These are phyloP conservation scores for Alcis repandata DNA, from an alignment of 2,888 invertebrate genomes.

Conservation along the genomic window DNA sequence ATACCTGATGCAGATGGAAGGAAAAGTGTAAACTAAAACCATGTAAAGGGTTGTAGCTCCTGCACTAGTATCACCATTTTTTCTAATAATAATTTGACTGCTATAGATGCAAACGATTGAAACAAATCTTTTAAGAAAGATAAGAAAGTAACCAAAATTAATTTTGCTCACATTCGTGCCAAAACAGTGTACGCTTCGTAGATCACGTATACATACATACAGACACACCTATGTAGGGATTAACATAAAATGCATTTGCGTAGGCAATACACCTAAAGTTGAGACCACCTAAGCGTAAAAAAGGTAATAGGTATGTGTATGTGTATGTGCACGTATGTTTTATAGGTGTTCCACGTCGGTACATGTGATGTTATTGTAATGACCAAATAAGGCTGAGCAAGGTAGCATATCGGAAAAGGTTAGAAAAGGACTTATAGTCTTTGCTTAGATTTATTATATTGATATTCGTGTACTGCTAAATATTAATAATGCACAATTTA, in stretches of 20 bases:
- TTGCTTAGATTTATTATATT: too few relatives aligned
- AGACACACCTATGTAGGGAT: conserved; percentile 46
- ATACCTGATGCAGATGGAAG: neutral
- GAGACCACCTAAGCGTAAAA: neutral
- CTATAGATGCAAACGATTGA: neutral
- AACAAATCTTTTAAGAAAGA: neutral
- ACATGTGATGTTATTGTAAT: conserved; percentile 29
- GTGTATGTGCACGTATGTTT: too few relatives aligned
- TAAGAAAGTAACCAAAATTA: neutral
- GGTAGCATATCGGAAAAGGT: neutral
- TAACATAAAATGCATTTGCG: conserved; percentile 53
- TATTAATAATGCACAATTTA: too few relatives aligned
- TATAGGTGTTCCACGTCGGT: too few relatives aligned
- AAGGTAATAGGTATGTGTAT: neutral
- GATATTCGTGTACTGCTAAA: too few relatives aligned
- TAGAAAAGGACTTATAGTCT: too few relatives aligned
- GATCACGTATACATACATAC: conserved; percentile 37
- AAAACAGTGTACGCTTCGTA: conserved; percentile 33
- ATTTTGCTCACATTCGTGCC: neutral
- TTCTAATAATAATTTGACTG: neutral
- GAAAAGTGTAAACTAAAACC: neutral
- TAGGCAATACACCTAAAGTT: conserved; percentile 52
- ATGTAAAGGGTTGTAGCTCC: too few relatives aligned
- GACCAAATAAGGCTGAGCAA: conserved; percentile 39
- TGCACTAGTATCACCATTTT: too few relatives aligned